Conservation (phyloP, 1,140 invertebrate genomes). For the Dinoponera quadriceps region DNA sequence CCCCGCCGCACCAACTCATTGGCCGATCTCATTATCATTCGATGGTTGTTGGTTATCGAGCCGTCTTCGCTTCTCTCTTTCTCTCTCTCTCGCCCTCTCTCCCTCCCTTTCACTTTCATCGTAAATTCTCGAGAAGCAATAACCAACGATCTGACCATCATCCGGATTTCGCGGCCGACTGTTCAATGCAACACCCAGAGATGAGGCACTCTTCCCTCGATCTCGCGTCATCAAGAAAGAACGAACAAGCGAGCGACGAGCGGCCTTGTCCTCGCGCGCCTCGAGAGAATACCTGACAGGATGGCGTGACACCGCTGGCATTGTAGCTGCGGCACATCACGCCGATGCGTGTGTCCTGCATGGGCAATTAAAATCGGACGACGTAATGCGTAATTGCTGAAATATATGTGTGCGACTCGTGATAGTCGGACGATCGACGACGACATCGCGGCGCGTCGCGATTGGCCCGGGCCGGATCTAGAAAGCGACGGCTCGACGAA, state of each 20-base stretch:
- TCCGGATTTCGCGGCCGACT: neutral
- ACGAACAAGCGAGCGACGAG: conserved; percentile 1
- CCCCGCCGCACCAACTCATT: no score
- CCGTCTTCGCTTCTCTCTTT: no score
- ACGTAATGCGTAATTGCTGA: conserved; percentile 66
- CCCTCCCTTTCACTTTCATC: neutral
- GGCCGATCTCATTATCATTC: neutral
- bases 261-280: conserved; percentile 16
- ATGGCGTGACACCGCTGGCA: conserved; percentile 56
- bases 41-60: neutral
- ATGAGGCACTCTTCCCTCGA: conserved; percentile 46
- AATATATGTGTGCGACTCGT: conserved; percentile 51
- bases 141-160: neutral
- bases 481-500: neutral
- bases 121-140: neutral
- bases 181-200: neutral
- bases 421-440: neutral
- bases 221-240: conserved; percentile 1
- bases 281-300: conserved; percentile 54
- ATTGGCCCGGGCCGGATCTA: neutral
- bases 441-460: neutral
- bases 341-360: conserved; percentile 47
- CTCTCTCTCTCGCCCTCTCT: neutral
- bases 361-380: conserved; percentile 64
- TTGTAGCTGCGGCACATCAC: conserved; percentile 48